Evolutionary conservation across 2,797 vertebrate species (phyloP).

Genomic region (Darevskia mixta): DNA sequence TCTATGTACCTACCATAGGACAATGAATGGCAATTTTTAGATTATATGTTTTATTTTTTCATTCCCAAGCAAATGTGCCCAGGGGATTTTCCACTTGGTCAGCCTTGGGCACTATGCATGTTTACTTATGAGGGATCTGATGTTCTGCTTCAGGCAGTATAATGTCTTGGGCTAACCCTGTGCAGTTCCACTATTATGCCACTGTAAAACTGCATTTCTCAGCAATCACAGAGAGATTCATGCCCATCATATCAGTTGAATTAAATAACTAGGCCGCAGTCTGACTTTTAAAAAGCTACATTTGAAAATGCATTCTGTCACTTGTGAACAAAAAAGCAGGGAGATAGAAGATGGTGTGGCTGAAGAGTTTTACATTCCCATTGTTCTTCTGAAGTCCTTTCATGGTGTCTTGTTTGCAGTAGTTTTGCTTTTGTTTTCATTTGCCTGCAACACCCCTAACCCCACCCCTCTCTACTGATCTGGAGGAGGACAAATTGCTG

Average conservation of each 20-base stretch:
- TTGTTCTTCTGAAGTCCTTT: background rate
- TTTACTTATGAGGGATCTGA: background rate
- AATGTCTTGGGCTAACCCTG: background rate
- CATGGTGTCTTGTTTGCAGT: background rate
- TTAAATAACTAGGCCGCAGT: background rate
- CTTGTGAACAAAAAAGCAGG: slow-evolving; percentile 16
- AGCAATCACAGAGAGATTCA: background rate
- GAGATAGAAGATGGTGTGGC: background rate
- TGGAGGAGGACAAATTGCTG: slow-evolving; percentile 46
- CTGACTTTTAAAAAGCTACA: background rate
- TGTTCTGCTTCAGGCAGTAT: background rate
- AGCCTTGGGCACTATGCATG: too few relatives aligned
- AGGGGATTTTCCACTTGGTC: background rate
- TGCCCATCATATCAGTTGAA: background rate
- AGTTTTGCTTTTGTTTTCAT: slow-evolving; percentile 7
- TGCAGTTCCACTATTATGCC: background rate
- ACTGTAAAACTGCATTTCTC: background rate
- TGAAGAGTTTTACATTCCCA: background rate
- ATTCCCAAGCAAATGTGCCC: background rate
- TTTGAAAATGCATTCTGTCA: slow-evolving; percentile 14
- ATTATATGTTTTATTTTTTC: background rate
- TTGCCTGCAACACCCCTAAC: background rate
- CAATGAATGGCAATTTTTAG: too few relatives aligned
- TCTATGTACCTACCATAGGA: background rate
- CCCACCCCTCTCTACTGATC: slow-evolving; percentile 42